Percentiles rank a stretch among this genome's conserved stretches.
These are phyloP conservation scores for Phalera bucephala DNA, from an alignment of 2,888 invertebrate genomes.

Conservation along the genomic window DNA sequence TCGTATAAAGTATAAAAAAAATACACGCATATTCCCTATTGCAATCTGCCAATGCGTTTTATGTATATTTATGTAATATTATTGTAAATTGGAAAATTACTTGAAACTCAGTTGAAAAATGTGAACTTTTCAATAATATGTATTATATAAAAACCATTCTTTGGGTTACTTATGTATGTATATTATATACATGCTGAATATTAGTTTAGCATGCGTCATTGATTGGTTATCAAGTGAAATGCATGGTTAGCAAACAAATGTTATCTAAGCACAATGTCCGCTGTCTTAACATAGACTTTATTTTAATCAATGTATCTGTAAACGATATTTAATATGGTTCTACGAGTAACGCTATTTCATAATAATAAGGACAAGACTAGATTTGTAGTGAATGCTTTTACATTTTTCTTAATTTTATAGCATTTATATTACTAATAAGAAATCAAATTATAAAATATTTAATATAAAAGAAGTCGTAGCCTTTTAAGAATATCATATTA, in stretches of 20 bases:
- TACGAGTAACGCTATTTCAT: constrained; percentile 1
- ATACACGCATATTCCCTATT: too few species aligned
- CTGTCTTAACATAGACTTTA: neutral
- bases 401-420: constrained; percentile 29
- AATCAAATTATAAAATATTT: constrained; percentile 7
- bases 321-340: too few species aligned
- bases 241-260: neutral
- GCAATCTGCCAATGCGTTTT: too few species aligned
- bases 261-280: neutral
- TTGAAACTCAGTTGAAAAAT: too few species aligned
- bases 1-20: too few species aligned
- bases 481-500: neutral
- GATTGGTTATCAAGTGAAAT: neutral
- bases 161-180: too few species aligned
- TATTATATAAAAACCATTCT: too few species aligned
- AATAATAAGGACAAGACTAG: constrained; percentile 5
- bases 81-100: too few species aligned
- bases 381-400: constrained; percentile 15
- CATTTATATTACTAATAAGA: constrained; percentile 36
- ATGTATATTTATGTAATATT: too few species aligned
- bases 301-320: neutral
- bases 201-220: neutral
- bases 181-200: too few species aligned
- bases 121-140: too few species aligned
- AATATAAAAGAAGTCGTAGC: neutral